Evolutionary conservation across 2,113 vertebrate genomes (phyloP).

Genomic region (Mobula hypostoma): DNA sequence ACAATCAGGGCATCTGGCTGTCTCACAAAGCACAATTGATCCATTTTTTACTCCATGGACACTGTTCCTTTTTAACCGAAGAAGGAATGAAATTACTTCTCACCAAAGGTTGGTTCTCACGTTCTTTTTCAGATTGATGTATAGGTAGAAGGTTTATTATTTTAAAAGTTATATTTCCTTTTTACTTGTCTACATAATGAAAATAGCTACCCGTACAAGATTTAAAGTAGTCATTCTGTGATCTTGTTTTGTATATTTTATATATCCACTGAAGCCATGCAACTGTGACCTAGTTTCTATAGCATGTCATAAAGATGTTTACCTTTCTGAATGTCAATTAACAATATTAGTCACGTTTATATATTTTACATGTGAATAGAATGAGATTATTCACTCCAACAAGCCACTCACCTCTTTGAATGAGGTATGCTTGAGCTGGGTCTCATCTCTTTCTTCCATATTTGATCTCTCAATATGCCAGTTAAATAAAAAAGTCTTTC

Average conservation of each 20-base stretch:
- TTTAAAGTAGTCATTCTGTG: not conserved
- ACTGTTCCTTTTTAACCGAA: not conserved
- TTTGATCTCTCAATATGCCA: not conserved
- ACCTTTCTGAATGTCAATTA: not conserved
- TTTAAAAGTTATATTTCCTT: slow-evolving; percentile 33
- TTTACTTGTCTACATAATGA: slow-evolving; percentile 13
- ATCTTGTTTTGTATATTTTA: not conserved
- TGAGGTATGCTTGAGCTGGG: not conserved
- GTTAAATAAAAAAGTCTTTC: not conserved
- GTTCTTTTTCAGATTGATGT: slow-evolving; percentile 24
- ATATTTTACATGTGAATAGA: not conserved
- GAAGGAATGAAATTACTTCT: slow-evolving; percentile 3
- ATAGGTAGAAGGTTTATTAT: slow-evolving; percentile 6
- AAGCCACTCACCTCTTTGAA: not conserved
- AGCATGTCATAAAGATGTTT: not conserved
- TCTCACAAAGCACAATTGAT: not conserved
- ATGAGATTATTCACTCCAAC: not conserved
- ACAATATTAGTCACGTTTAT: not conserved
- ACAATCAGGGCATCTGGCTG: not conserved
- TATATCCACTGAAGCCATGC: not conserved
- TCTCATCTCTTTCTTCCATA: not conserved
- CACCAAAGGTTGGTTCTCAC: slow-evolving; percentile 13
- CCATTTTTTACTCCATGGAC: not conserved
- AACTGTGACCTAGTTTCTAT: not conserved
- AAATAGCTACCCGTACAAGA: slow-evolving; percentile 11